These are phyloP conservation scores for Onychomys leucogaster DNA, from an alignment of 2,797 vertebrate species.

Conservation along the genomic window DNA sequence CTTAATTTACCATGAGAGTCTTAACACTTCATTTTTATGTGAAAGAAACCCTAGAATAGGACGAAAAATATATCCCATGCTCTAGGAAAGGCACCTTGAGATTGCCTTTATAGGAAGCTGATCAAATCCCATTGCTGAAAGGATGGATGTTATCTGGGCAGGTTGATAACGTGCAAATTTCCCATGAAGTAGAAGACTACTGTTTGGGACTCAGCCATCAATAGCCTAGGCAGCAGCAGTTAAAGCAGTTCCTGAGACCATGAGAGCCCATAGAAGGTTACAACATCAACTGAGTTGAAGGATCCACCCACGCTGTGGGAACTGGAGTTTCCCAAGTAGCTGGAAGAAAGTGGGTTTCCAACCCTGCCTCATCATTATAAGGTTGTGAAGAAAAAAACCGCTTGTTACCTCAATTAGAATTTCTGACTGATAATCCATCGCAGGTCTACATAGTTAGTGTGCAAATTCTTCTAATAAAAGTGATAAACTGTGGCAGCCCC, in stretches of 20 bases:
- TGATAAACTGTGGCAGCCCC: background rate
- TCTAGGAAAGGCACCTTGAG: background rate
- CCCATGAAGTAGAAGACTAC: background rate
- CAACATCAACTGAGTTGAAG: background rate
- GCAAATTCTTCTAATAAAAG: background rate
- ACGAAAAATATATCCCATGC: background rate
- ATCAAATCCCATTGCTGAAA: background rate
- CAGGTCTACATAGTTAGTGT: background rate
- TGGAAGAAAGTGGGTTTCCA: background rate
- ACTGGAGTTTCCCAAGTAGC: background rate
- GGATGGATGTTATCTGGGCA: background rate
- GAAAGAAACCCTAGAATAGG: background rate
- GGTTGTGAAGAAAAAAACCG: background rate
- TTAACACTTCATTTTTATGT: background rate
- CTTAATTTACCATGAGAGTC: background rate
- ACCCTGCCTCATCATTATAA: background rate
- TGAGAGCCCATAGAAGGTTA: background rate
- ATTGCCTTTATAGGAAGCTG: background rate
- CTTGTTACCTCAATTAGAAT: background rate
- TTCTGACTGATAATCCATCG: background rate
- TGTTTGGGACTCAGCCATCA: background rate
- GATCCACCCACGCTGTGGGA: background rate
- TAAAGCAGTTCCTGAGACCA: background rate
- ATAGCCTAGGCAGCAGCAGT: background rate
- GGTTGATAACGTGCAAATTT: conserved; percentile 1